Evolutionary conservation across 2,888 invertebrate genomes (phyloP).

Genomic region (Leptinotarsa haldemani): DNA sequence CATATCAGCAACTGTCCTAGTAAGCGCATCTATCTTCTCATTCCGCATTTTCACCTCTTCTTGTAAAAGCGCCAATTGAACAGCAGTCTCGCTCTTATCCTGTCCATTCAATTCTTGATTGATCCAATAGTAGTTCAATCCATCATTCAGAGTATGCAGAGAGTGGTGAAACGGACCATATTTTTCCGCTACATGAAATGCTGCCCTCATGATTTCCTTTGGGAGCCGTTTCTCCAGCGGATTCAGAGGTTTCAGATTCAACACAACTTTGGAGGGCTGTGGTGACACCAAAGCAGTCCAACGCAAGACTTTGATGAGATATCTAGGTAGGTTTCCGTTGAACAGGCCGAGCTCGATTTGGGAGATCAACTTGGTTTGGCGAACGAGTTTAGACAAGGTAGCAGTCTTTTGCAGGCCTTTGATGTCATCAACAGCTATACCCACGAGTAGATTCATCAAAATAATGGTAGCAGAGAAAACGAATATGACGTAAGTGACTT

Average conservation of each 20-base stretch:
- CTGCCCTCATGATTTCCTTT: slow-evolving; percentile 81
- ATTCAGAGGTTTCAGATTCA: slow-evolving; percentile 86
- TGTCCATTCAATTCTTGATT: slow-evolving; percentile 29
- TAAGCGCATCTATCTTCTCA: slow-evolving; percentile 74
- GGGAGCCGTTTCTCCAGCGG: slow-evolving; percentile 85
- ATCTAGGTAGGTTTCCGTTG: slow-evolving; percentile 81
- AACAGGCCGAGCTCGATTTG: slow-evolving; percentile 86
- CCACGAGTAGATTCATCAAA: slow-evolving; percentile 86
- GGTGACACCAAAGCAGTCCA: slow-evolving; percentile 85
- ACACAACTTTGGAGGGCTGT: slow-evolving; percentile 82
- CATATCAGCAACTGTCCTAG: slow-evolving; percentile 76
- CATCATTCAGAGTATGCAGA: slow-evolving; percentile 26
- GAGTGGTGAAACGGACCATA: slow-evolving; percentile 66
- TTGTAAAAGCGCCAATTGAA: slow-evolving; percentile 71
- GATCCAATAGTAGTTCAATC: slow-evolving; percentile 33
- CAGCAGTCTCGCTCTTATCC: slow-evolving; percentile 50
- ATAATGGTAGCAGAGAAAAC: slow-evolving; percentile 87
- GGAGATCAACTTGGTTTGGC: slow-evolving; percentile 86
- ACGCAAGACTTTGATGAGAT: slow-evolving; percentile 78
- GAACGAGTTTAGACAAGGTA: slow-evolving; percentile 83
- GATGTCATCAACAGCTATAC: slow-evolving; percentile 89
- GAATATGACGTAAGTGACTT: slow-evolving; percentile 84
- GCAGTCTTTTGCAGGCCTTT: slow-evolving; percentile 88
- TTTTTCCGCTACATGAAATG: slow-evolving; percentile 83
- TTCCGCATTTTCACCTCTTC: slow-evolving; percentile 76